Base-by-base conservation (phyloP, 2,888 invertebrate genomes). In the Smittia sp. region DNA sequence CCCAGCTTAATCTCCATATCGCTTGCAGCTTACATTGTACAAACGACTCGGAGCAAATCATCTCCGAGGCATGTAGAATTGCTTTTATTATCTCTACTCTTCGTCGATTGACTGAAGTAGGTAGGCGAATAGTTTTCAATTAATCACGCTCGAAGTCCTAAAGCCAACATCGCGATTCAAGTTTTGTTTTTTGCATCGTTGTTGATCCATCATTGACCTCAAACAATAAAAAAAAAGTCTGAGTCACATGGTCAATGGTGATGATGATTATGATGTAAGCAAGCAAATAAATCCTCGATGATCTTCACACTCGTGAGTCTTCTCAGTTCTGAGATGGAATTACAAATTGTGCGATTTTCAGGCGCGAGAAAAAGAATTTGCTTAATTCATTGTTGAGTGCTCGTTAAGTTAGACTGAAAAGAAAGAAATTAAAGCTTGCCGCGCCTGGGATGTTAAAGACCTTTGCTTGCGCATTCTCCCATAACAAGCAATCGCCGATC, bases 241-340 rank as follows among this genome's bases (percentile, higher is more conserved):
- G 67, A 39, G 67, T 39, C 41, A 15, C 39, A 39, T 38, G 67
- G 11, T 67, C 39, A 18, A 39, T 39, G 38, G 13, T 24, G 27
- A 39, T 67, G 38, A 38, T 20, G 11, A 39, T 67, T 39, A 67
- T 67, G 67, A 67, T 67, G 67, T 67, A 39, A 67, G 67, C 67
- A 24, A 38, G 11, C 38, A 38, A 9, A 9, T 11, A 38, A 38
- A 11, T 38, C 11, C 11, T 38, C 38, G 11, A 38, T 11, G 11
- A 38, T 9, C 38, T 38, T 38, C 11, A 11, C n/a, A n/a, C 11
- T 38, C 11, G 11, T 38, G 38, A 38, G 38, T 38, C 11, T 38
- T 38, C 38, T 38, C 38, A 38, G 6, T n/a, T n/a, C n/a, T 38
- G 6, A 38, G 38, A 38, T 7, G 52, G 52, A 52, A 52, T 52